Conservation (phyloP, 2,888 invertebrate species). For the Vanessa cardui region DNA sequence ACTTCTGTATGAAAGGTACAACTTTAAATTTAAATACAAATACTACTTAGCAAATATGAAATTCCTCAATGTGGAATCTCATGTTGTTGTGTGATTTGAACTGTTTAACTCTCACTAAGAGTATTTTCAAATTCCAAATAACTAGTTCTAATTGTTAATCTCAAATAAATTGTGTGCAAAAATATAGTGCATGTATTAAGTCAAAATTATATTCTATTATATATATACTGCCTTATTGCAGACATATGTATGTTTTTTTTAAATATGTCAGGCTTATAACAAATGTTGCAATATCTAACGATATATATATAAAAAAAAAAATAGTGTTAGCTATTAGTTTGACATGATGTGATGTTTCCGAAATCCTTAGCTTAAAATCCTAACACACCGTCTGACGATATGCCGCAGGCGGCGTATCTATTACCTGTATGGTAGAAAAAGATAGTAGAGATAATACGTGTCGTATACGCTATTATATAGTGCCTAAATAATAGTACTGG, state of each 20-base stretch:
- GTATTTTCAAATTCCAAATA: not conserved
- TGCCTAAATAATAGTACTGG: not conserved
- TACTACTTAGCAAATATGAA: no score
- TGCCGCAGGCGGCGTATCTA: not conserved
- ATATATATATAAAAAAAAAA: no score
- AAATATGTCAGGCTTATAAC: not conserved
- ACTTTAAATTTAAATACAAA: no score
- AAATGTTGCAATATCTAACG: not conserved
- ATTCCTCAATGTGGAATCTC: constrained; percentile 6
- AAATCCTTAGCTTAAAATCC: not conserved
- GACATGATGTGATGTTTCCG: not conserved
- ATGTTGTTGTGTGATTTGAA: not conserved
- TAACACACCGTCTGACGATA: not conserved
- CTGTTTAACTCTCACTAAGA: not conserved
- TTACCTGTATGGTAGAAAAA: not conserved
- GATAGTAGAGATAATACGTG: not conserved
- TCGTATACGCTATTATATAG: not conserved
- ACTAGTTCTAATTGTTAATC: constrained; percentile 1
- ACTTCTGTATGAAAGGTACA: no score
- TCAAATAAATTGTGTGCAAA: not conserved
- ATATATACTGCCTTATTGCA: not conserved
- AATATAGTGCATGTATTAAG: not conserved
- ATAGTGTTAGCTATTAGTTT: not conserved
- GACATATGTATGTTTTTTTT: not conserved
- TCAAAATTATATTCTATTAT: not conserved